These are phyloP conservation scores for Merops nubicus DNA, from an alignment of 2,113 vertebrate genomes.

Conservation along the genomic window DNA sequence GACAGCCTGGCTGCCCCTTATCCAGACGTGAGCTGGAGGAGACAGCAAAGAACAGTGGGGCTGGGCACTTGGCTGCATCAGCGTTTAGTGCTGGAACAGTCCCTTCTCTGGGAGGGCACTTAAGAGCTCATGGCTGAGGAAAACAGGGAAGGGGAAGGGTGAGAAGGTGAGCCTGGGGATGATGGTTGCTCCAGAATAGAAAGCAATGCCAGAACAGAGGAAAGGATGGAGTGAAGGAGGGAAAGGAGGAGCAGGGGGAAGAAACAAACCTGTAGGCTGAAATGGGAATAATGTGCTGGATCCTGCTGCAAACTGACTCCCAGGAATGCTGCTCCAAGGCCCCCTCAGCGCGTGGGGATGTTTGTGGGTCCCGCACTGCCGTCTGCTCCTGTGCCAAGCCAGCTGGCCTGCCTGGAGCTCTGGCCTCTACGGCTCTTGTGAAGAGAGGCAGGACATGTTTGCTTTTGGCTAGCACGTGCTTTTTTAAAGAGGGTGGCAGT, in stretches of 20 bases:
- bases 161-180: background rate
- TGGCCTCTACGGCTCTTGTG: background rate
- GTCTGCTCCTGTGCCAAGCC: slow-evolving; percentile 30
- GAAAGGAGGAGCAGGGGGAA: slow-evolving; percentile 13
- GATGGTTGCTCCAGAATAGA: background rate
- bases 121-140: background rate
- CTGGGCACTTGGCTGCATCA: background rate
- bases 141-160: background rate
- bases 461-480: background rate
- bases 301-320: slow-evolving; percentile 31
- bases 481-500: background rate
- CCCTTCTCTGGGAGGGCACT: background rate
- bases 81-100: background rate
- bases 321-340: slow-evolving; percentile 24
- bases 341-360: background rate
- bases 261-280: slow-evolving; percentile 36
- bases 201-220: background rate
- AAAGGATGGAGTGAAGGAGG: slow-evolving; percentile 14
- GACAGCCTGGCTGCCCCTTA: background rate
- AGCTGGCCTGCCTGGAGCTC: slow-evolving; percentile 51
- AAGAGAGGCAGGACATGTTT: slow-evolving; percentile 23
- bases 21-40: background rate
- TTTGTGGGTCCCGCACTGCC: background rate
- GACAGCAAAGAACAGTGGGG: background rate
- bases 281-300: background rate